Conservation (phyloP, 2,113 vertebrate genomes). For the cat (Felis catus) region DNA sequence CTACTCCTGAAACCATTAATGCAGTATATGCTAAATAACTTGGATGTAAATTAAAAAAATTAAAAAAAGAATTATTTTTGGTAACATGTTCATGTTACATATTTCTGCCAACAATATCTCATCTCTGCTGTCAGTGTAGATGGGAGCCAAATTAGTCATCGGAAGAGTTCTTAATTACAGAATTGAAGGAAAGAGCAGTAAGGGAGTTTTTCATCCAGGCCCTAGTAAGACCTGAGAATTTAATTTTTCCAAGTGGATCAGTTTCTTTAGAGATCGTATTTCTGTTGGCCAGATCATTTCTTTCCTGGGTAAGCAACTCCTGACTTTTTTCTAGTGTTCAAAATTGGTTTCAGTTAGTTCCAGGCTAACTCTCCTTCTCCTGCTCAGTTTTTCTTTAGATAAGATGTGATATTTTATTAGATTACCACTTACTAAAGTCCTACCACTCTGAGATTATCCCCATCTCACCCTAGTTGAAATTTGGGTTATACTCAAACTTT, state of each 20-base stretch:
- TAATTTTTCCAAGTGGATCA: not conserved
- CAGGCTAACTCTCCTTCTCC: not conserved
- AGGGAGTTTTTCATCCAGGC: not conserved
- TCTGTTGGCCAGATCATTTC: not conserved
- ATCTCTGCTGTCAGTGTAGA: not conserved
- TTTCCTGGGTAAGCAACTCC: constrained; percentile 2
- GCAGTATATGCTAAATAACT: no score
- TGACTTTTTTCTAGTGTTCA: constrained; percentile 24
- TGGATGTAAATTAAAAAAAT: no score
- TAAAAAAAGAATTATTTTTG: not conserved
- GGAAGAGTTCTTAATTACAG: constrained; percentile 5
- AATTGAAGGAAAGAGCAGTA: constrained; percentile 51
- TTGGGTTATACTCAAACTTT: not conserved
- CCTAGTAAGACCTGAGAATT: constrained; percentile 17
- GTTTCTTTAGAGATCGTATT: constrained; percentile 18
- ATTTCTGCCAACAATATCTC: not conserved
- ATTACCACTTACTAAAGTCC: not conserved
- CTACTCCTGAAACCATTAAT: no score
- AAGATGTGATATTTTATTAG: constrained; percentile 1
- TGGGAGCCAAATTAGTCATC: not conserved
- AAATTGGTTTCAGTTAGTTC: constrained; percentile 28
- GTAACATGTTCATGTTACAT: constrained; percentile 11
- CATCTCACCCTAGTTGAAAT: not conserved
- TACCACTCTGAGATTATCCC: not conserved
- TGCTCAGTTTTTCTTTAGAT: constrained; percentile 23